Evolutionary conservation across 37 sponge, comb jelly and placozoan species (phyloP).

Genomic region (Hormiphora californensis): DNA sequence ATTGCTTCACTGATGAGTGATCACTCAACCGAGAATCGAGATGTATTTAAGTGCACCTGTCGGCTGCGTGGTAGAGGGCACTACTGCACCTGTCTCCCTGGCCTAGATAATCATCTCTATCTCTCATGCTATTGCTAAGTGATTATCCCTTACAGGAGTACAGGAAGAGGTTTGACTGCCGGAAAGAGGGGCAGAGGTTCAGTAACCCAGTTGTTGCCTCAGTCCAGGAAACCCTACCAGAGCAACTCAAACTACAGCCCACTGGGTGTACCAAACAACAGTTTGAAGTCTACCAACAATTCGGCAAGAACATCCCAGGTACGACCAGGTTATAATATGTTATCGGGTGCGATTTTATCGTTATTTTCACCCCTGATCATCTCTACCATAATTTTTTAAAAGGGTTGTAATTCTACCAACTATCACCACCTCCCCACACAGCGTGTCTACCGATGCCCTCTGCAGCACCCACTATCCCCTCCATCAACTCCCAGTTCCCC

Average conservation of each 20-base stretch:
- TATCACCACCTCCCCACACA: no score
- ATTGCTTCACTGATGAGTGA: no score
- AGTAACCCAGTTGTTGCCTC: conserved; percentile 31
- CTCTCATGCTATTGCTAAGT: neutral
- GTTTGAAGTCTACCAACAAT: conserved; percentile 53
- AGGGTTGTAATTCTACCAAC: neutral
- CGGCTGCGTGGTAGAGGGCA: no score
- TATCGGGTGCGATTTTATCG: no score
- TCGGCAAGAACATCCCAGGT: conserved; percentile 54
- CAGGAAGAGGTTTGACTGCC: conserved; percentile 46
- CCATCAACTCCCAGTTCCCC: conserved; percentile 46
- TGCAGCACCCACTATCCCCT: neutral
- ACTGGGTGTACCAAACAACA: conserved; percentile 38
- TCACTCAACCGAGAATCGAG: no score
- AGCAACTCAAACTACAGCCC: conserved; percentile 11
- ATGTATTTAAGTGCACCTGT: no score
- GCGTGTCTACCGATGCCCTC: conserved; percentile 49
- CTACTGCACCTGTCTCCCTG: no score
- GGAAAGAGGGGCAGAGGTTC: conserved; percentile 48
- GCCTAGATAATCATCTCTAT: no score
- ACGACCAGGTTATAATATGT: no score
- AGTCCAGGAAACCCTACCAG: conserved; percentile 16
- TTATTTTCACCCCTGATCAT: no score
- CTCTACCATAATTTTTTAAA: neutral
- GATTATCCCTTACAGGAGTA: conserved; percentile 3